These are phyloP conservation scores for Lophochroa leadbeateri DNA, from an alignment of 2,113 vertebrate genomes.

Conservation along the genomic window DNA sequence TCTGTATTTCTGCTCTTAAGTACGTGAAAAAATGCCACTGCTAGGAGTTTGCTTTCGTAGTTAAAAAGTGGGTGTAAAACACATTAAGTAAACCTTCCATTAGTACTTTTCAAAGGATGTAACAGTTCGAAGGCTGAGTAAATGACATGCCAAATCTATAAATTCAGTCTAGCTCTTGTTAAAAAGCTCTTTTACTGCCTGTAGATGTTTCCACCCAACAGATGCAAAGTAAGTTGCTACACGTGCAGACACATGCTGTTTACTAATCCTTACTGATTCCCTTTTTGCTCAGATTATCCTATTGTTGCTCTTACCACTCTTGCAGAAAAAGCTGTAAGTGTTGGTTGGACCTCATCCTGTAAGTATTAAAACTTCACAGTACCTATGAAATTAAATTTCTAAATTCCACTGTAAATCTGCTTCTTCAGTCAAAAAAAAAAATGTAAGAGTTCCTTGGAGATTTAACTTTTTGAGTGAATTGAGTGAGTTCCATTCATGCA, in stretches of 20 bases:
- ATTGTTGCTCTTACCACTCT: rapidly evolving
- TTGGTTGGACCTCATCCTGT: neutral
- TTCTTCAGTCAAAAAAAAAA: neutral
- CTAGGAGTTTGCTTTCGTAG: neutral
- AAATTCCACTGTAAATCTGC: neutral
- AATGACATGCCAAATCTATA: neutral
- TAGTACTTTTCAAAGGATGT: neutral
- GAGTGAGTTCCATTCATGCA: neutral
- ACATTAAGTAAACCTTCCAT: neutral
- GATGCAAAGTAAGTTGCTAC: neutral
- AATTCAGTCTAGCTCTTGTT: neutral
- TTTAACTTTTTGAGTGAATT: neutral
- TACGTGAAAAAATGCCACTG: neutral
- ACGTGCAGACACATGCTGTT: neutral
- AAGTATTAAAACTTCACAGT: neutral
- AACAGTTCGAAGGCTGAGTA: neutral
- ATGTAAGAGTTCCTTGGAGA: neutral
- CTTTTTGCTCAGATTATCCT: neutral
- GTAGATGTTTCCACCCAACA: neutral
- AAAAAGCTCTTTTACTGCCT: neutral
- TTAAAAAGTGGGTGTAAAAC: neutral
- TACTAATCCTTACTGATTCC: neutral
- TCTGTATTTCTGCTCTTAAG: neutral
- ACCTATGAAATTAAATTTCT: neutral
- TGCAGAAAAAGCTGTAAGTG: neutral